phyloP scores from a whole-genome alignment of 2,113 vertebrate genomes.

The Campylorhamphus procurvoides region DNA sequence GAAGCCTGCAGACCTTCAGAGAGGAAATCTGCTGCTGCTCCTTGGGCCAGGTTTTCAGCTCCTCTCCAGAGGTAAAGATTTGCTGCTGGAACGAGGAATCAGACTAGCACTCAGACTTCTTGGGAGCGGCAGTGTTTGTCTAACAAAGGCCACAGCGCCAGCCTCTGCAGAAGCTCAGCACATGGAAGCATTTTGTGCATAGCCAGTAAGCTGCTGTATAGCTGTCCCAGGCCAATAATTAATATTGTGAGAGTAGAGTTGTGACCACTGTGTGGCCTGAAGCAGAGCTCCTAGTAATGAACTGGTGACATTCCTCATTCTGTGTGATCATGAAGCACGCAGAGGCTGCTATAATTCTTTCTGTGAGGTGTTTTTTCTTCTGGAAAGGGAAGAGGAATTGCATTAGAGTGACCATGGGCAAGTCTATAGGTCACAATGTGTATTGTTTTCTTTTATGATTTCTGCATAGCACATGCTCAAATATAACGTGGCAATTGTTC shows the following conservation, averaged over 20 bases:
- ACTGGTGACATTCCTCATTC: background rate
- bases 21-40: background rate
- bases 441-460: background rate
- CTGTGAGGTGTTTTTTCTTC: background rate
- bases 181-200: background rate
- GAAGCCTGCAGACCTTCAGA: background rate
- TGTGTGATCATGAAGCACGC: background rate
- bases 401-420: background rate
- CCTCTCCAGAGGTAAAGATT: background rate
- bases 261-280: background rate
- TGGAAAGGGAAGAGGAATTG: background rate
- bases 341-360: background rate
- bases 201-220: background rate
- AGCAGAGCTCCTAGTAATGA: background rate
- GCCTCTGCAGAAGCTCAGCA: conserved; percentile 17
- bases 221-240: background rate
- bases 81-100: background rate
- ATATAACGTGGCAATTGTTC: background rate
- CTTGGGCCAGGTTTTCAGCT: background rate
- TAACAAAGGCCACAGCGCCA: background rate
- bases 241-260: background rate
- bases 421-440: fast-evolving
- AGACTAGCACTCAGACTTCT: background rate
- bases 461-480: background rate
- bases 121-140: background rate